These are phyloP conservation scores for Astreopora myriophthalma DNA, from an alignment of 64 coral and sea anemone genomes.

Conservation along the genomic window DNA sequence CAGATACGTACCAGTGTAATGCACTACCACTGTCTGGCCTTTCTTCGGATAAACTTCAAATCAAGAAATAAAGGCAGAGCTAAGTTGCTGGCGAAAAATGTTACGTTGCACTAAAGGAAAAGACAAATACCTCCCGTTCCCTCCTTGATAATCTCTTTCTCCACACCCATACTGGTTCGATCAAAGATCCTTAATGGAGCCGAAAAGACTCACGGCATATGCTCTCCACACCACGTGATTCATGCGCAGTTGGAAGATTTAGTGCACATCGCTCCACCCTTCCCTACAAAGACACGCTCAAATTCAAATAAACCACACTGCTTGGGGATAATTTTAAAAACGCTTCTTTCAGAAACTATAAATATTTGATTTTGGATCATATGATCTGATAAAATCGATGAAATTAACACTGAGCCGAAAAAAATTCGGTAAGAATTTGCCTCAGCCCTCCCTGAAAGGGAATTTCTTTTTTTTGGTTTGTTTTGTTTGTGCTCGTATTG, in stretches of 20 bases:
- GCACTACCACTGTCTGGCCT: conserved; percentile 66
- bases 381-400: neutral
- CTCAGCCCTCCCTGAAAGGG: neutral
- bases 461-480: neutral
- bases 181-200: too few relatives aligned
- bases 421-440: neutral
- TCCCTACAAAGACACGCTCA: neutral
- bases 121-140: conserved; percentile 22
- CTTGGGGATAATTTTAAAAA: neutral
- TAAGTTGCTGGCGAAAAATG: neutral
- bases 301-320: neutral
- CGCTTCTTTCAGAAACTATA: neutral
- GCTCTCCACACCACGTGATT: neutral
- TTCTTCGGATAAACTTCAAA: neutral
- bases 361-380: neutral
- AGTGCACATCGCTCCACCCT: neutral
- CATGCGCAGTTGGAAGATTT: neutral
- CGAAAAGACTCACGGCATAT: neutral
- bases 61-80: neutral
- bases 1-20: conserved; percentile 65
- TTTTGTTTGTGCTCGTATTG: conserved; percentile 34
- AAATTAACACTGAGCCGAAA: neutral
- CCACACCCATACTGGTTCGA: conserved; percentile 70
- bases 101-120: neutral
- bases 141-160: neutral